Percentiles rank a stretch among this genome's conserved stretches.
Conservation (phyloP, 2,113 vertebrate genomes). For the Aldabrachelys gigantea region DNA sequence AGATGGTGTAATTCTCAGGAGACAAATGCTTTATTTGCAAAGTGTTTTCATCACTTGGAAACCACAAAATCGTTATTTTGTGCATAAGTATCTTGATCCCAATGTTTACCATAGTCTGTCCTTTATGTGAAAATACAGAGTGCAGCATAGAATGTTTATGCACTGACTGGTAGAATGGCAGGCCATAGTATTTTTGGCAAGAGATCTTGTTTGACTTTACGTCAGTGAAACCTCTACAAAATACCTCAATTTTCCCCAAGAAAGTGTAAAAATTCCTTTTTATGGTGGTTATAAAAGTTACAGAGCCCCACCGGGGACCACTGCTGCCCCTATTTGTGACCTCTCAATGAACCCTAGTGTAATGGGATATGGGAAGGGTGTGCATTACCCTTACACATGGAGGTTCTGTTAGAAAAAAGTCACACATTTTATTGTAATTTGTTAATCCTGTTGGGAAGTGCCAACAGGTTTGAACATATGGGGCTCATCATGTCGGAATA, state of each 20-base stretch:
- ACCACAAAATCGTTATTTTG: slow-evolving; percentile 40
- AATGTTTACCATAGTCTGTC: neutral
- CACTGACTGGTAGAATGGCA: neutral
- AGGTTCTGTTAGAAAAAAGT: neutral
- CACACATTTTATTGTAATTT: slow-evolving; percentile 4
- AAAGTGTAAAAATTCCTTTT: neutral
- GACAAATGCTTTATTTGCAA: slow-evolving; percentile 41
- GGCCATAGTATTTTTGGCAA: neutral
- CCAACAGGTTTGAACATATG: neutral
- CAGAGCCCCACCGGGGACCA: neutral
- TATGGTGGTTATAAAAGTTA: neutral
- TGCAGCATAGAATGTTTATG: neutral
- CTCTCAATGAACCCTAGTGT: neutral
- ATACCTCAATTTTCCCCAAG: neutral
- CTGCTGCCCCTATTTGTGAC: neutral
- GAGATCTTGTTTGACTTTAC: neutral
- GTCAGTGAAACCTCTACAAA: neutral
- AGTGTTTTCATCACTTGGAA: slow-evolving; percentile 42
- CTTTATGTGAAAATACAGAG: neutral
- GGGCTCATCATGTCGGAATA: neutral
- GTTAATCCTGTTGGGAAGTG: neutral
- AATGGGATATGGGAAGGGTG: neutral
- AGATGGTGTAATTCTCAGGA: slow-evolving; percentile 22
- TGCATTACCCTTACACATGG: neutral
- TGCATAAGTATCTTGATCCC: neutral